phyloP scores from a whole-genome alignment of 2,113 vertebrate genomes.

The Stegastes partitus region DNA sequence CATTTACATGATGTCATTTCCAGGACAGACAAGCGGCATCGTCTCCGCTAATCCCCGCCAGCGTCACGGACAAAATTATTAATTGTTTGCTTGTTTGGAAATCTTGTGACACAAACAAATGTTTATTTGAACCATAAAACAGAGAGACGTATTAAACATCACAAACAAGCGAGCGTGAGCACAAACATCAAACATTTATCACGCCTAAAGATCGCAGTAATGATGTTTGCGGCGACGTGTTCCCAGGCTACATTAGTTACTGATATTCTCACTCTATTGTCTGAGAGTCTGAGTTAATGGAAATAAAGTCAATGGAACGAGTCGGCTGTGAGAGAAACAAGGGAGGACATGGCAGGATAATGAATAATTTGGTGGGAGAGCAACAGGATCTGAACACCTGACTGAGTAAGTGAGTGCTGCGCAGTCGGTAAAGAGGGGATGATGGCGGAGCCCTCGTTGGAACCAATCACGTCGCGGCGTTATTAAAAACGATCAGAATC shows the following conservation, averaged over 20 bases:
- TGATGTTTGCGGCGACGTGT: slow-evolving; percentile 44
- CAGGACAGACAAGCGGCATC: background rate
- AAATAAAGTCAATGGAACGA: slow-evolving; percentile 80
- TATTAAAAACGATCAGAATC: slow-evolving; percentile 10
- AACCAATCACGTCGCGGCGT: slow-evolving; percentile 5
- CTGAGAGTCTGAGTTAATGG: slow-evolving; percentile 75
- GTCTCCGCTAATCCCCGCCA: background rate
- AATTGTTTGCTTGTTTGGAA: slow-evolving; percentile 9
- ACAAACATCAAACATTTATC: slow-evolving; percentile 64
- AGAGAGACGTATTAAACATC: slow-evolving; percentile 4
- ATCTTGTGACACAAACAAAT: slow-evolving; percentile 31
- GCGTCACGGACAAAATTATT: slow-evolving; percentile 8
- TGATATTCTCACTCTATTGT: slow-evolving; percentile 73
- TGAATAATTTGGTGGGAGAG: slow-evolving; percentile 81
- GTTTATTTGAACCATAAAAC: slow-evolving; percentile 16
- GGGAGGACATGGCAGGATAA: slow-evolving; percentile 75
- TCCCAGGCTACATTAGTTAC: slow-evolving; percentile 63
- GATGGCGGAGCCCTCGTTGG: slow-evolving; percentile 3
- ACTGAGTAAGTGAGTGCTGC: slow-evolving; percentile 47
- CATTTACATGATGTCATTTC: slow-evolving; percentile 9
- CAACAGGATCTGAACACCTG: slow-evolving; percentile 77
- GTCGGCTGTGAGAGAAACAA: slow-evolving; percentile 79
- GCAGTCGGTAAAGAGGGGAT: slow-evolving; percentile 23
- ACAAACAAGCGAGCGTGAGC: slow-evolving; percentile 37
- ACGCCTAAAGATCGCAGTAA: slow-evolving; percentile 58